Base-by-base conservation (phyloP, 2,888 invertebrate genomes). In the Imbricaverruca yamaguchii region DNA sequence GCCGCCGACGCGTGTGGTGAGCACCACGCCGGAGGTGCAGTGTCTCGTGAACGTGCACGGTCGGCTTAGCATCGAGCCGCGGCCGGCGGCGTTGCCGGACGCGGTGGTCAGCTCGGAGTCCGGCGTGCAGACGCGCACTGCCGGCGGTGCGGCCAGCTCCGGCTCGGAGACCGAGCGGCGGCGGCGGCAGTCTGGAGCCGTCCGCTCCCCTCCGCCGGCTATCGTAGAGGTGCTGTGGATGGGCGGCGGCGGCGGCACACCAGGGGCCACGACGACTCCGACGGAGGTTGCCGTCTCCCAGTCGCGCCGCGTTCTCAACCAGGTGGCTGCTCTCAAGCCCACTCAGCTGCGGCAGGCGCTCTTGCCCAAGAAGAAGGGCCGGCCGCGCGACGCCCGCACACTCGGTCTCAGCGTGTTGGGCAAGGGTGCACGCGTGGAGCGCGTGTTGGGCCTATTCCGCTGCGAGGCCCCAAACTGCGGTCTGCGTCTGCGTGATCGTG, bases 401-500 rank as follows among this genome's bases (percentile, higher is more conserved):
- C 56, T 79, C 23, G 79, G 79, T 12, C 18, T 79, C 23, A 79
- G 79, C 79, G 23, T 13, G 15, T 18, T 74, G 74, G 74, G 21
- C 57, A 15, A 11, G 55, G 59, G 18, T 9, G 57, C 18, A 0
- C 63, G 59, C 21, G 80, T 79, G 63, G 81, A 77, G 78, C 10
- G 23, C 8, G 55, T 59, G 55, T 57, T 74, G 21, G 80, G 67
- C 11, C 57, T 78, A n/a, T 81, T 84, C 81, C 87, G 88, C 82
- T 92, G 92, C 85, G 87, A 87, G 57, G 86, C 90, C 13, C 88
- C 89, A 80, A 88, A 88, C 23, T 92, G 92, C 84, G 88, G 89
- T 83, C 88, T 91, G 13, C 87, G 89, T 77, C 88, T 93, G 83
- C 89, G 89, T 84, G 90, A 90, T 80, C 86, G 88, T 59, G 89